phyloP scores from a whole-genome alignment of 2,888 invertebrate species.

The Tyria jacobaeae region DNA sequence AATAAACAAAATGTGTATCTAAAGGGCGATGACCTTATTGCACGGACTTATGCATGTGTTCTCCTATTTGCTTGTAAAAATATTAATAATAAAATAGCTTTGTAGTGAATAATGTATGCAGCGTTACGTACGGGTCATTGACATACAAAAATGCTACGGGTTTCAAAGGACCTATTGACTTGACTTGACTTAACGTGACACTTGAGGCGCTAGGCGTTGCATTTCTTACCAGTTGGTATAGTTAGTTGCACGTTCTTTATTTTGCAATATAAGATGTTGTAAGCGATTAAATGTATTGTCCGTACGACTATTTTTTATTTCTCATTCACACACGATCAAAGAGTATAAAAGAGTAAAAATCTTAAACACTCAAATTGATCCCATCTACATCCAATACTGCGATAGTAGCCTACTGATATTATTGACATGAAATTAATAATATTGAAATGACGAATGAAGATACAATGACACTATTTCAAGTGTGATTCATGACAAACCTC shows the following conservation, averaged over 20 bases:
- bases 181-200: no score
- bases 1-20: conserved; percentile 53
- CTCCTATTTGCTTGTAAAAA: conserved; percentile 45
- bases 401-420: no score
- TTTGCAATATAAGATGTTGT: neutral
- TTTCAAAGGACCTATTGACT: conserved; percentile 35
- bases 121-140: conserved; percentile 37
- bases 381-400: no score
- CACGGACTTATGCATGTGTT: conserved; percentile 38
- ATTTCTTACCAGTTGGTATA: neutral
- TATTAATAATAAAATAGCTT: conserved; percentile 44
- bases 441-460: neutral
- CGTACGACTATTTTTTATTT: neutral
- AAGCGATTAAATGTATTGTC: neutral
- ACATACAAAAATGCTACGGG: conserved; percentile 36
- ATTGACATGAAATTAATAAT: neutral
- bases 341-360: no score
- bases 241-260: neutral
- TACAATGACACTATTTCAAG: neutral
- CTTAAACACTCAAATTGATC: no score
- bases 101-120: conserved; percentile 36
- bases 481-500: neutral
- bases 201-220: neutral
- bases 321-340: no score
- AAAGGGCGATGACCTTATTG: conserved; percentile 57